phyloP scores from a whole-genome alignment of 1,140 invertebrate genomes.

The Sesamia nonagrioides region DNA sequence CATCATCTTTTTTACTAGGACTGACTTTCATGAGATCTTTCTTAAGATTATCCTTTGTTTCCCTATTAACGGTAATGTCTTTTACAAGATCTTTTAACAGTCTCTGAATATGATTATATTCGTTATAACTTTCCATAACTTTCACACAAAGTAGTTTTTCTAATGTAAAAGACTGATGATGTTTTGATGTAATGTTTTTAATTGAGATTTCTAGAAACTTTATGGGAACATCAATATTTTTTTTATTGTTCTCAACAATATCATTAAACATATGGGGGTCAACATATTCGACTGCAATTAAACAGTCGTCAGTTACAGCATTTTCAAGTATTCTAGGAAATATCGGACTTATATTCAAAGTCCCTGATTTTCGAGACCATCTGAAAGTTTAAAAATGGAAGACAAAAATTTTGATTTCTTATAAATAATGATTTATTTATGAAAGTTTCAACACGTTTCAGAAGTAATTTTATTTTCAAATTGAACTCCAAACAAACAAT shows the following conservation, averaged over 20 bases:
- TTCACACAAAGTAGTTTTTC: slow-evolving; percentile 71
- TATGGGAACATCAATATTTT: slow-evolving; percentile 52
- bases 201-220: slow-evolving; percentile 76
- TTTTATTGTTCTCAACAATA: slow-evolving; percentile 55
- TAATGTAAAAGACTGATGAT: slow-evolving; percentile 74
- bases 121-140: slow-evolving; percentile 62
- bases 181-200: slow-evolving; percentile 69
- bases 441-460: too few relatives aligned
- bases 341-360: slow-evolving; percentile 63
- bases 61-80: slow-evolving; percentile 71
- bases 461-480: too few relatives aligned
- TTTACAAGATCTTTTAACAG: slow-evolving; percentile 59
- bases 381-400: slow-evolving; percentile 48
- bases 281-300: slow-evolving; percentile 67
- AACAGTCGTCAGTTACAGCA: slow-evolving; percentile 47
- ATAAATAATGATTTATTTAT: too few relatives aligned
- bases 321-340: slow-evolving; percentile 74
- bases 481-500: too few relatives aligned
- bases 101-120: slow-evolving; percentile 61
- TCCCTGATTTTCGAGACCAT: slow-evolving; percentile 45
- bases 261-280: slow-evolving; percentile 69
- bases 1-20: slow-evolving; percentile 66
- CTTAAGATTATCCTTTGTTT: slow-evolving; percentile 74
- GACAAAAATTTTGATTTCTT: background rate
- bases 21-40: slow-evolving; percentile 70